Base-by-base conservation (phyloP, 2,797 vertebrate species). In the Oceanodroma leucorhoa region DNA sequence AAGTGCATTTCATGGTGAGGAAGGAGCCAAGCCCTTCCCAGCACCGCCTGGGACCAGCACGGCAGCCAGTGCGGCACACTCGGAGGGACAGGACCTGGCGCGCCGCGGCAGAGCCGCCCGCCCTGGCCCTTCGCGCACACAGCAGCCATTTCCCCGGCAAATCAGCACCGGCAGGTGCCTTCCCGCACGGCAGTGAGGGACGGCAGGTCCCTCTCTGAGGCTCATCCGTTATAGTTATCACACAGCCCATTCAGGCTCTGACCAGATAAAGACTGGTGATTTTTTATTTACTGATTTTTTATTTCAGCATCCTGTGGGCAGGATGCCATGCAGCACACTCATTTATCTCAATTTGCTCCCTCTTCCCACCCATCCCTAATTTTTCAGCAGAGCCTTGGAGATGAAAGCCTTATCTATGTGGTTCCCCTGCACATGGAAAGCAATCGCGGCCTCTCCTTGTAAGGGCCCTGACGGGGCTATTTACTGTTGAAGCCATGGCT, bases 321-420 rank as follows among this genome's bases (percentile, higher is more conserved):
- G 87, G 70, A 61, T 84, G 95, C 95, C 80, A 80, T 3, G 70
- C 55, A 53, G 92, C 72, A 67, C 1, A 0, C 96, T 97, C 97
- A 96, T 97, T 97, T 96, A 97, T 97, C 97, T 97, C 96, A 95
- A 97, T 97, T 97, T 97, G 79, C 94, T 91, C 95, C 95, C 77
- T 86, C 93, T 95, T 55, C 91, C 96, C 89, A 93, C 71, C 81
- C 66, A 51, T 86, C 70, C 93, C 88, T 92, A 90, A 95, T 97
- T 96, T 95, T 94, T 96, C 87, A 96, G 55, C 92, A 72, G 87
- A 89, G 95, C 93, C 90, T 86, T 51, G 78, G 96, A 95, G 96
- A 94, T 93, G 94, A 94, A 89, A 91, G 80, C 50, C 87, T 96
- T 95, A 96, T 96, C 95, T 94, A 29, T 43, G 38, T 50, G 30